Conservation (phyloP, 2,113 vertebrate genomes). For the Nothoprocta perdicaria region DNA sequence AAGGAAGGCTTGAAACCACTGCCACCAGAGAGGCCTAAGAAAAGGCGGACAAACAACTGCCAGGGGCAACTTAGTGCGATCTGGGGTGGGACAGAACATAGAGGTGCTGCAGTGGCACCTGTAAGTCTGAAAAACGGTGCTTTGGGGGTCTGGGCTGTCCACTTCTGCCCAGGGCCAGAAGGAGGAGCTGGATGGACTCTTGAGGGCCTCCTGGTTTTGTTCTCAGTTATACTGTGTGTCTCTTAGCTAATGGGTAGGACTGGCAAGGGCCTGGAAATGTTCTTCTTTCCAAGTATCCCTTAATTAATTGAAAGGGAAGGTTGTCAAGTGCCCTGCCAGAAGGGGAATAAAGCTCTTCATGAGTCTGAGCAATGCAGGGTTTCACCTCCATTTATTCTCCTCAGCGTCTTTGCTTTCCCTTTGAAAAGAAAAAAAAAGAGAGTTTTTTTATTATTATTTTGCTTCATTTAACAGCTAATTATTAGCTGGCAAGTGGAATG, state of each 20-base stretch:
- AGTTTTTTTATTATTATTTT: conserved; percentile 31
- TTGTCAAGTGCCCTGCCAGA: conserved; percentile 12
- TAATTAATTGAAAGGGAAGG: conserved; percentile 47
- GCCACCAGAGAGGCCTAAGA: not conserved
- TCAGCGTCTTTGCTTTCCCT: conserved; percentile 41
- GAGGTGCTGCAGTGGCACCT: not conserved
- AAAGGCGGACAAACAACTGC: not conserved
- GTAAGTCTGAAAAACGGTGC: not conserved
- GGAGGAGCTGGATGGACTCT: not conserved
- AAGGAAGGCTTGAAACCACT: not conserved
- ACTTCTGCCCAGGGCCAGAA: not conserved
- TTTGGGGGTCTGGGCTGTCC: not conserved
- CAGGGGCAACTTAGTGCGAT: not conserved
- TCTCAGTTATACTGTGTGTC: not conserved
- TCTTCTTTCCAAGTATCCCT: conserved; percentile 37
- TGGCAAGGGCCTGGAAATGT: conserved; percentile 32
- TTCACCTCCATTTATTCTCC: conserved; percentile 7
- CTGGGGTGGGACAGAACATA: accelerated
- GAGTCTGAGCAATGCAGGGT: conserved; percentile 15
- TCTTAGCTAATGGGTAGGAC: not conserved
- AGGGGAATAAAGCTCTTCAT: conserved; percentile 15
- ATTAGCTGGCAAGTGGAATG: conserved; percentile 67
- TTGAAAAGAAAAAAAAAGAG: not conserved
- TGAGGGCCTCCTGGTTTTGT: not conserved
- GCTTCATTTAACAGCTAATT: conserved; percentile 55